Evolutionary conservation across 2,797 vertebrate species (phyloP).

Genomic region (Cyclopterus lumpus): DNA sequence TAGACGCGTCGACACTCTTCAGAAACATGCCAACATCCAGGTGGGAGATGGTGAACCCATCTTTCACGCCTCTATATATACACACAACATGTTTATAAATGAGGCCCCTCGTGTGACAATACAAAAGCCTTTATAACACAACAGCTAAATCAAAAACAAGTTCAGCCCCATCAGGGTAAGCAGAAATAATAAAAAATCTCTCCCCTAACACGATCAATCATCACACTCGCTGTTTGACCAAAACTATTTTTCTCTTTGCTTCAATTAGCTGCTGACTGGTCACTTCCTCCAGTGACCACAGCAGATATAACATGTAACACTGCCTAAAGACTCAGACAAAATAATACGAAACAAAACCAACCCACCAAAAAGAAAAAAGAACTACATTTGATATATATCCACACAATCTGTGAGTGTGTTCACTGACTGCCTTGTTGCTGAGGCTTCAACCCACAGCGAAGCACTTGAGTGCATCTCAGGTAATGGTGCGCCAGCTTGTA

Average conservation of each 20-base stretch:
- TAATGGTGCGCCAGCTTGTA: slow-evolving; percentile 67
- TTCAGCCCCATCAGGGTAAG: slow-evolving; percentile 52
- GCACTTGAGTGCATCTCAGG: slow-evolving; percentile 63
- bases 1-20: background rate
- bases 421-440: slow-evolving; percentile 63
- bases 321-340: slow-evolving; percentile 55
- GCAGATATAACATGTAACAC: slow-evolving; percentile 66
- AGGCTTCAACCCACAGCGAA: slow-evolving; percentile 61
- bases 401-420: slow-evolving; percentile 69
- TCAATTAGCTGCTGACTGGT: slow-evolving; percentile 65
- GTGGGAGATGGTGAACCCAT: background rate
- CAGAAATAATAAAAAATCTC: slow-evolving; percentile 61
- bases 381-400: slow-evolving; percentile 61
- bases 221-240: slow-evolving; percentile 61
- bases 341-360: slow-evolving; percentile 52
- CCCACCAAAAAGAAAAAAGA: slow-evolving; percentile 16
- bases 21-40: background rate
- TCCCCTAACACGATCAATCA: slow-evolving; percentile 62
- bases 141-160: slow-evolving; percentile 63
- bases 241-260: slow-evolving; percentile 65
- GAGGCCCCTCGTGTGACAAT: slow-evolving; percentile 62
- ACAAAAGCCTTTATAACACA: slow-evolving; percentile 65
- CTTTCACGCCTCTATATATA: background rate
- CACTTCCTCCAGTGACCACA: slow-evolving; percentile 64
- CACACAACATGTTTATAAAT: slow-evolving; percentile 46